A percentile compares a stretch with the other conserved stretches of the same genome.
Conservation (phyloP, 2,888 invertebrate genomes). For the Margaritifera margaritifera region DNA sequence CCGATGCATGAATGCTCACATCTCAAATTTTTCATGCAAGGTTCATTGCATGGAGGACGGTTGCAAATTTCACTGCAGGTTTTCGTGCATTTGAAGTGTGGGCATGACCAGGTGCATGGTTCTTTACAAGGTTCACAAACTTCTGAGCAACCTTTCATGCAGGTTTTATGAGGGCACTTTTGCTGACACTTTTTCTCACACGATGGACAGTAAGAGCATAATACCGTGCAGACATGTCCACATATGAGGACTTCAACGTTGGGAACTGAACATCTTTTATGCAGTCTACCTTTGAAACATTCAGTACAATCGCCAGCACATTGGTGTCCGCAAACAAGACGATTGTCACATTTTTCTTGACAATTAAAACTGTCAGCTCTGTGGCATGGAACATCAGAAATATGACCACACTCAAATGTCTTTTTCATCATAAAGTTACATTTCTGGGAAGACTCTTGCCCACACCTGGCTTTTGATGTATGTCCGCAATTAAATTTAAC, state of each 20-base stretch:
- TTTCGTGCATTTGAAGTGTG: conserved; percentile 58
- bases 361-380: conserved; percentile 13
- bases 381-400: conserved; percentile 23
- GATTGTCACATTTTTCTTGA: conserved; percentile 8
- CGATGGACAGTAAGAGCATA: conserved; percentile 68
- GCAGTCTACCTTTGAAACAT: conserved; percentile 79
- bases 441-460: neutral
- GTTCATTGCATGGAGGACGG: conserved; percentile 64
- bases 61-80: conserved; percentile 71
- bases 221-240: conserved; percentile 66
- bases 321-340: conserved; percentile 28
- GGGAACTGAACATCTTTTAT: conserved; percentile 76
- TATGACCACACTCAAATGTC: conserved; percentile 41
- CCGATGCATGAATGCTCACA: conserved; percentile 78
- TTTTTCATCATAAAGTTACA: conserved; percentile 29
- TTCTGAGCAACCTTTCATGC: conserved; percentile 61
- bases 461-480: neutral
- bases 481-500: conserved; percentile 37
- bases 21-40: conserved; percentile 62
- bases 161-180: conserved; percentile 64
- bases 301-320: conserved; percentile 71
- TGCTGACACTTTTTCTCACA: conserved; percentile 69
- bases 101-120: conserved; percentile 65
- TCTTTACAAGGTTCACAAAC: conserved; percentile 66
- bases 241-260: conserved; percentile 77